Evolutionary conservation across 2,888 invertebrate species (phyloP).

Genomic region (Autographa pulchrina): DNA sequence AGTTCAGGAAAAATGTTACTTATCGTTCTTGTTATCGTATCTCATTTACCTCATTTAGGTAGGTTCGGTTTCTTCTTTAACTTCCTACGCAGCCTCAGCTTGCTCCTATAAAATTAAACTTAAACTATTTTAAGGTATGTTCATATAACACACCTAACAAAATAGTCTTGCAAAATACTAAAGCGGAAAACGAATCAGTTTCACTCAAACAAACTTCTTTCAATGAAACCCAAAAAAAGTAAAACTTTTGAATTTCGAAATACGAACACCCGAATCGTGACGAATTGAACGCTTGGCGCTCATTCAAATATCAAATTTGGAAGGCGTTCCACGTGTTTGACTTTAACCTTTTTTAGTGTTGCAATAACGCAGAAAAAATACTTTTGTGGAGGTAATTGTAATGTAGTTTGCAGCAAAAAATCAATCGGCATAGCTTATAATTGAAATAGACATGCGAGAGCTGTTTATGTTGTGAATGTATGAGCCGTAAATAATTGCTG

Average conservation of each 20-base stretch:
- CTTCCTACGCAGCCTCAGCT: too few species aligned
- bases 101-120: too few species aligned
- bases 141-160: not conserved
- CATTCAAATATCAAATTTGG: slow-evolving; percentile 78
- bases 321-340: slow-evolving; percentile 84
- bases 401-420: slow-evolving; percentile 77
- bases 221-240: slow-evolving; percentile 61
- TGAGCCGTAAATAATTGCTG: slow-evolving; percentile 77
- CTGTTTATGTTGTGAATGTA: slow-evolving; percentile 71
- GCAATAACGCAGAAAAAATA: slow-evolving; percentile 81
- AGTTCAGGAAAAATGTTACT: too few species aligned
- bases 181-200: slow-evolving; percentile 38
- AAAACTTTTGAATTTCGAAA: slow-evolving; percentile 74
- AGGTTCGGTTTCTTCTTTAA: too few species aligned
- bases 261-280: slow-evolving; percentile 75
- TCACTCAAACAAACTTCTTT: slow-evolving; percentile 32
- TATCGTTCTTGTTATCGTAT: too few species aligned
- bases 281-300: slow-evolving; percentile 73
- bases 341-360: slow-evolving; percentile 74
- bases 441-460: slow-evolving; percentile 73
- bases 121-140: too few species aligned
- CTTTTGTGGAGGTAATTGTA: slow-evolving; percentile 77
- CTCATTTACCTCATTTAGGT: too few species aligned
- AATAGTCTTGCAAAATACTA: slow-evolving; percentile 12
- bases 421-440: slow-evolving; percentile 69